Conservation (phyloP, 2,888 invertebrate genomes). For the Cryptus armator region DNA sequence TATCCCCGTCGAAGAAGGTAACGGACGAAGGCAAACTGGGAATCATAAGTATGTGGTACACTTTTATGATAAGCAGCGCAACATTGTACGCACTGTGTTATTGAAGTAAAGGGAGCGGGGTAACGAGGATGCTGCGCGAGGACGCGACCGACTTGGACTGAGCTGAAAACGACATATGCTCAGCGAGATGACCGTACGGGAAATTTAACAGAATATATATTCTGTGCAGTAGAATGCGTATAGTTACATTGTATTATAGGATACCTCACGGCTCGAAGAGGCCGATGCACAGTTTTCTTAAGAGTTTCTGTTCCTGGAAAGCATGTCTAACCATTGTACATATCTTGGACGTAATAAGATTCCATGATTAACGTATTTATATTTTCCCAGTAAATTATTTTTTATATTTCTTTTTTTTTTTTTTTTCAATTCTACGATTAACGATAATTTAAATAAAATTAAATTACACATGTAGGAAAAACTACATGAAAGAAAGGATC, state of each 20-base stretch:
- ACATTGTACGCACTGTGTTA: conserved; percentile 26
- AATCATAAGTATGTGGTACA: conserved; percentile 12
- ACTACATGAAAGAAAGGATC: not conserved
- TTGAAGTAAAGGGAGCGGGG: conserved; percentile 46
- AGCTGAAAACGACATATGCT: conserved; percentile 66
- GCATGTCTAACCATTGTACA: not conserved
- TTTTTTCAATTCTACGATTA: not conserved
- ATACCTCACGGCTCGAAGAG: conserved; percentile 30
- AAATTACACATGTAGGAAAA: not conserved
- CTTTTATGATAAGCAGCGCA: conserved; percentile 28
- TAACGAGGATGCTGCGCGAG: conserved; percentile 50
- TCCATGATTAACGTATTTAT: too few species aligned
- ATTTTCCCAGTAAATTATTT: not conserved
- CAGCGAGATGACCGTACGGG: conserved; percentile 69
- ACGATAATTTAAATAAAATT: not conserved
- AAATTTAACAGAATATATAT: conserved; percentile 67
- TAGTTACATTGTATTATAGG: conserved; percentile 9
- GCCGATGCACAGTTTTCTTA: conserved; percentile 5
- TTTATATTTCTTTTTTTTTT: not conserved
- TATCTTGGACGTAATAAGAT: too few species aligned
- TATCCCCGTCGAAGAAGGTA: conserved; percentile 18
- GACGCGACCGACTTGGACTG: conserved; percentile 60
- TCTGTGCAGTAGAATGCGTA: conserved; percentile 6
- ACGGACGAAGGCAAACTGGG: conserved; percentile 27
- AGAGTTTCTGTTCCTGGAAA: conserved; percentile 10